Evolutionary conservation across 2,113 vertebrate species (phyloP).

Genomic region (Cyprinodon tularosa): DNA sequence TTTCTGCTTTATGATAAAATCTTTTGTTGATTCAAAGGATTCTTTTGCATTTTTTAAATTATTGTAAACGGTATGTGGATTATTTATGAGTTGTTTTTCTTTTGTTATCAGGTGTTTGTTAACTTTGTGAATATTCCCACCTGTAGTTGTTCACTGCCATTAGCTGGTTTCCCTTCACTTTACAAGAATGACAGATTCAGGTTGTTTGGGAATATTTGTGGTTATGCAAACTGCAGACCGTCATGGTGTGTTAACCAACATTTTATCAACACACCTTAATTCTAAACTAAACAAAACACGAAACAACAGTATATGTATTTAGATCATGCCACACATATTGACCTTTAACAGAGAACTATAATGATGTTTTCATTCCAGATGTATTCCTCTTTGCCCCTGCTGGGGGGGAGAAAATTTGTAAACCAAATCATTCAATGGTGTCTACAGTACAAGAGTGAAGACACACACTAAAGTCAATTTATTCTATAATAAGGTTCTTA

Average conservation of each 20-base stretch:
- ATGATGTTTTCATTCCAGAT: slow-evolving; percentile 19
- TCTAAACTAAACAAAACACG: not conserved
- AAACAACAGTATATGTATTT: not conserved
- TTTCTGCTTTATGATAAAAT: slow-evolving; percentile 12
- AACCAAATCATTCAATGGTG: slow-evolving; percentile 20
- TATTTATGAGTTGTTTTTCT: slow-evolving; percentile 17
- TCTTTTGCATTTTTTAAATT: slow-evolving; percentile 33
- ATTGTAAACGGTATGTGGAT: slow-evolving; percentile 18
- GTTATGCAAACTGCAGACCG: not conserved
- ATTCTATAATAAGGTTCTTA: slow-evolving; percentile 9
- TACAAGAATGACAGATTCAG: not conserved
- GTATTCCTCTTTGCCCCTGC: slow-evolving; percentile 22
- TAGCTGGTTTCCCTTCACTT: not conserved
- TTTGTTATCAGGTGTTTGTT: slow-evolving; percentile 26
- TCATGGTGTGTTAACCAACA: not conserved
- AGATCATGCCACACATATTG: not conserved
- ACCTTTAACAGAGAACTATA: not conserved
- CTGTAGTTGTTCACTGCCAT: not conserved
- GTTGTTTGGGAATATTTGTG: not conserved
- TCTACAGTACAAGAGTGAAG: slow-evolving; percentile 43
- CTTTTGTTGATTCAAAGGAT: slow-evolving; percentile 11
- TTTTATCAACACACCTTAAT: no score
- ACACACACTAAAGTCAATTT: slow-evolving; percentile 20
- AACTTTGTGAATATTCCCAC: slow-evolving; percentile 9
- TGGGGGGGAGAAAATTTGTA: slow-evolving; percentile 29